phyloP scores from a whole-genome alignment of 2,888 invertebrate genomes.

The Acronicta alni region DNA sequence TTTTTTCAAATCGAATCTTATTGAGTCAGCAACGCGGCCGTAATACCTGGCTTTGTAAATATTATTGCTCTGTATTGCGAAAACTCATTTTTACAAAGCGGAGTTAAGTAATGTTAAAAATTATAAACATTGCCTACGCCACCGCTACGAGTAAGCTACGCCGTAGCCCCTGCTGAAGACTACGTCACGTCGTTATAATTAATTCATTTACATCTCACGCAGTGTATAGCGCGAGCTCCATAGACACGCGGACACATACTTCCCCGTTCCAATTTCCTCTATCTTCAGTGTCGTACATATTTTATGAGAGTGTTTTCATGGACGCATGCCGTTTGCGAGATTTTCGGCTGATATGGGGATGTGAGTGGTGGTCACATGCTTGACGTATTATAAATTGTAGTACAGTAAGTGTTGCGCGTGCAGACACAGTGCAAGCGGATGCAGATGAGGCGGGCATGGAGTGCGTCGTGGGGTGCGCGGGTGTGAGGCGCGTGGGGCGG shows the following conservation, averaged over 20 bases:
- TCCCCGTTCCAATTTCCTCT: constrained; percentile 44
- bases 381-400: constrained; percentile 39
- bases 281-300: constrained; percentile 50
- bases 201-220: constrained; percentile 54
- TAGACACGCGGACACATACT: constrained; percentile 40
- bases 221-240: constrained; percentile 33
- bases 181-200: constrained; percentile 52
- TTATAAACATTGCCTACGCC: constrained; percentile 42
- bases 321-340: constrained; percentile 14
- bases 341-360: constrained; percentile 10
- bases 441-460: constrained; percentile 51
- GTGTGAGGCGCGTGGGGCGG: constrained; percentile 37
- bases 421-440: constrained; percentile 57
- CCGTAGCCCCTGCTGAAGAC: constrained; percentile 46
- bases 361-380: constrained; percentile 9
- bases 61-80: constrained; percentile 16
- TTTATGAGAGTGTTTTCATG: constrained; percentile 47
- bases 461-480: constrained; percentile 43
- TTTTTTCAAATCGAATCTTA: constrained; percentile 20
- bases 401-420: constrained; percentile 42
- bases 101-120: constrained; percentile 28
- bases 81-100: constrained; percentile 30
- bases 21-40: constrained; percentile 4
- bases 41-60: constrained; percentile 15
- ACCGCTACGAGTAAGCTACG: constrained; percentile 39